Percentiles rank a stretch among this genome's conserved stretches.
phyloP scores from a whole-genome alignment of 2,113 vertebrate genomes.

The Macroglossus sobrinus region DNA sequence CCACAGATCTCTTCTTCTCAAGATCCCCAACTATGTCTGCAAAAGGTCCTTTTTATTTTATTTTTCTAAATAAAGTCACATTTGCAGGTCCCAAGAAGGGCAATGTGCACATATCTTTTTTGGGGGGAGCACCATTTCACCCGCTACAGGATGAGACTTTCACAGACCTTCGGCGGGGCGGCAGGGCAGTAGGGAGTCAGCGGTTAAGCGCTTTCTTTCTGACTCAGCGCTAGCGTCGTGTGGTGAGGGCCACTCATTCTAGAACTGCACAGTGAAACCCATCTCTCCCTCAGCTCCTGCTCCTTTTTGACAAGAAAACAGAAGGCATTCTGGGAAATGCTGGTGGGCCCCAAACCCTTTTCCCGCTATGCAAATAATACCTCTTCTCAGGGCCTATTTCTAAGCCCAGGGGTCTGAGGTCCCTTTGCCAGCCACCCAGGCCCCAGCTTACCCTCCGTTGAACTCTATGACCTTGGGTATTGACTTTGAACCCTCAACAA shows the following conservation, averaged over 20 bases:
- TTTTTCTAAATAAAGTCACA: neutral
- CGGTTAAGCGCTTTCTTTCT: slow-evolving; percentile 34
- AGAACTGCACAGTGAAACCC: slow-evolving; percentile 1
- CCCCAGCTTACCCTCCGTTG: accelerated
- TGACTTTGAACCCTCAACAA: neutral
- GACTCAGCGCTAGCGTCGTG: neutral
- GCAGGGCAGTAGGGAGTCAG: neutral
- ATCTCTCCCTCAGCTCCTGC: neutral
- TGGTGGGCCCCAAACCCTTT: neutral
- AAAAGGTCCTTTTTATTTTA: neutral
- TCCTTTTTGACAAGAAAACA: neutral
- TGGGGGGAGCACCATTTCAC: neutral
- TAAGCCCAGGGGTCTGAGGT: neutral
- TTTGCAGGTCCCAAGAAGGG: neutral
- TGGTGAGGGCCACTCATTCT: slow-evolving; percentile 51
- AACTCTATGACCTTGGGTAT: neutral
- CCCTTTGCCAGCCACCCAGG: neutral
- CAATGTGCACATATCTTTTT: neutral
- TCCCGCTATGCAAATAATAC: neutral
- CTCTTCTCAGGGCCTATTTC: neutral
- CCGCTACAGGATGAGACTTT: neutral
- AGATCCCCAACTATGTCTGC: neutral
- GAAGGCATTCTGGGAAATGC: slow-evolving; percentile 65
- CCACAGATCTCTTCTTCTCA: neutral
- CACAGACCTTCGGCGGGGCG: neutral